These are phyloP conservation scores for Dryococelus australis DNA, from an alignment of 2,888 invertebrate species.

Conservation along the genomic window DNA sequence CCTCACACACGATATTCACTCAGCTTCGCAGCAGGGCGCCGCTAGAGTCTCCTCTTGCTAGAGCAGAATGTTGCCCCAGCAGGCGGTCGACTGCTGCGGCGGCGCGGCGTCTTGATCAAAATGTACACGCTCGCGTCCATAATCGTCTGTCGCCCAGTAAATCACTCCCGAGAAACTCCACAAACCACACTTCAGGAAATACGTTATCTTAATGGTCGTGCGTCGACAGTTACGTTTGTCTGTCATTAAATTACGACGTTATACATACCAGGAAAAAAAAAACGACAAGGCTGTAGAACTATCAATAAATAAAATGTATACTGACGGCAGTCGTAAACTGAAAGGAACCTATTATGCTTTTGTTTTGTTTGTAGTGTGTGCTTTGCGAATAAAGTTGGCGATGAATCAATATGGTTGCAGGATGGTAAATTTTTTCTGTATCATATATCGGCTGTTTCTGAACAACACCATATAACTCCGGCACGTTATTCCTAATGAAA, in stretches of 20 bases:
- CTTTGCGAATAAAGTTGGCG: too few species aligned
- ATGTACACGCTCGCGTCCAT: neutral
- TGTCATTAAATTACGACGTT: neutral
- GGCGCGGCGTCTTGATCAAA: neutral
- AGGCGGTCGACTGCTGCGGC: too few species aligned
- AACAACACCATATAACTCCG: too few species aligned
- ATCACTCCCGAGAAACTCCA: neutral
- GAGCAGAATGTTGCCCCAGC: too few species aligned
- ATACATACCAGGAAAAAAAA: neutral
- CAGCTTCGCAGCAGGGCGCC: neutral
- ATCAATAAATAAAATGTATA: too few species aligned
- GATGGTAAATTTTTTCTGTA: too few species aligned
- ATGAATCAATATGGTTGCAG: too few species aligned
- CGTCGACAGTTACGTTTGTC: neutral
- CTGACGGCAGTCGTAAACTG: too few species aligned
- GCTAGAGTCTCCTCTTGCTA: neutral
- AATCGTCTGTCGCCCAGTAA: neutral
- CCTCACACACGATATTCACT: neutral
- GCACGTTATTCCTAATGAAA: too few species aligned
- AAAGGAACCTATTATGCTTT: too few species aligned
- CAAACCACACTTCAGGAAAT: neutral
- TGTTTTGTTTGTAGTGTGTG: too few species aligned
- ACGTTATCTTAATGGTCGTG: neutral
- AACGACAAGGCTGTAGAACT: neutral
- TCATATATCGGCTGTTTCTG: too few species aligned